Base-by-base conservation (phyloP, 2,888 invertebrate genomes). In the Argyresthia albistria region DNA sequence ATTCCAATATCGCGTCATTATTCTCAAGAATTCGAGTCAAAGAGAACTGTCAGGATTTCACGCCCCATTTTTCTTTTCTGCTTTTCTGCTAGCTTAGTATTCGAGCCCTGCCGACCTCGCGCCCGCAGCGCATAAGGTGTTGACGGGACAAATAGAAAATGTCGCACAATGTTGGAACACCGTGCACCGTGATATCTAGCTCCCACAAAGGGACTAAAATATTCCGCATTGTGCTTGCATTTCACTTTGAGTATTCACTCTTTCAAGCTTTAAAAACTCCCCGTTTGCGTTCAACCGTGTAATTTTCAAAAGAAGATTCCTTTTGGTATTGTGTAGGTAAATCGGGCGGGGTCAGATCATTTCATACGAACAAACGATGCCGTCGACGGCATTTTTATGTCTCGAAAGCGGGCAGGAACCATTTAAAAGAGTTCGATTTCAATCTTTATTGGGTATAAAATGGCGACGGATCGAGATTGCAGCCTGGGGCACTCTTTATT, bases 161-260 rank as follows among this genome's bases (percentile, higher is more conserved):
- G 43, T 43, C n/a, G 25, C 37, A 9, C 12, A 8, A 35, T 35
- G 35, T 35, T 35, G n/a, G 64, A 66, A 60, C 60, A 55, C 54
- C 57, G 25, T 57, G 56, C 62, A 7, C 62, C 25, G 42, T 25
- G 25, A 16, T 25, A 16, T 15, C 8, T 43, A 16, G 35, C 43
- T 11, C 16, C 16, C 1, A 47, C 47, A 47, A 61, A 66, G 69
- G 64, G 62, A 67, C 59, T 64, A 65, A 67, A 69, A 68, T 70
- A 70, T 72, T 69, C 69, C 64, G 69, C 67, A 67, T 68, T 69
- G 60, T 66, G 61, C 65, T 62, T 60, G 59, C 63, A 56, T 63
- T 66, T 62, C 64, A 57, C 59, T 65, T 57, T 55, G 56, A 57
- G n/a, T n/a, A n/a, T n/a, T n/a, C n/a, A n/a, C 55, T 58, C 62